phyloP scores from a whole-genome alignment of 2,888 invertebrate genomes.

The Graphium colonna region DNA sequence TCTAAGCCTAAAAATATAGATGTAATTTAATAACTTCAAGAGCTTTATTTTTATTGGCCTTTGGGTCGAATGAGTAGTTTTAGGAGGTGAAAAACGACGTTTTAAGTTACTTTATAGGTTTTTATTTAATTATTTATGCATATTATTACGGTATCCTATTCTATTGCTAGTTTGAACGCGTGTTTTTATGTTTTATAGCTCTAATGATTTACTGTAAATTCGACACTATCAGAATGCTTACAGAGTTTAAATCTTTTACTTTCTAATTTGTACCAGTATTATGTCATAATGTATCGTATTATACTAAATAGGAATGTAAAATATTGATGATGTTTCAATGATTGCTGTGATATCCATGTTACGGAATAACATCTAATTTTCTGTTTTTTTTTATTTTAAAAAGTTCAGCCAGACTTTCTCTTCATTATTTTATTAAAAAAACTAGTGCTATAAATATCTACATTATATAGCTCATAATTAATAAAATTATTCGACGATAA shows the following conservation, averaged over 20 bases:
- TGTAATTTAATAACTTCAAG: conserved; percentile 11
- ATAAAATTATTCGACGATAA: too few species aligned
- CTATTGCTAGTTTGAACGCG: not conserved
- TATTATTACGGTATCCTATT: not conserved
- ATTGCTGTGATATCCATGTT: not conserved
- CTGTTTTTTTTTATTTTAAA: not conserved
- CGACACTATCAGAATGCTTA: not conserved
- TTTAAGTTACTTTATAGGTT: conserved; percentile 5
- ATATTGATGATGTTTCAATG: too few species aligned
- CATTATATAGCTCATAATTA: not conserved
- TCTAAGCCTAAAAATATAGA: too few species aligned
- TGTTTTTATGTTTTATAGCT: not conserved
- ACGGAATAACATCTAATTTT: not conserved
- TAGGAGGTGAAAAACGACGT: conserved; percentile 14
- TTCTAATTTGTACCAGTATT: not conserved
- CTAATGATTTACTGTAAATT: not conserved
- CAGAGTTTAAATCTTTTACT: not conserved
- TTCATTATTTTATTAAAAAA: not conserved
- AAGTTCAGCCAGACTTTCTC: not conserved
- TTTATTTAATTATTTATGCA: conserved; percentile 1
- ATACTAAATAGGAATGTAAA: not conserved
- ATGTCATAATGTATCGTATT: not conserved
- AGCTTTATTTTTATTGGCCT: conserved; percentile 26
- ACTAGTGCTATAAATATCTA: not conserved
- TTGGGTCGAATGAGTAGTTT: conserved; percentile 20